Percentiles rank a stretch among this genome's conserved stretches.
Evolutionary conservation across 2,113 vertebrate genomes (phyloP).

Genomic region (Spea multiplicata): DNA sequence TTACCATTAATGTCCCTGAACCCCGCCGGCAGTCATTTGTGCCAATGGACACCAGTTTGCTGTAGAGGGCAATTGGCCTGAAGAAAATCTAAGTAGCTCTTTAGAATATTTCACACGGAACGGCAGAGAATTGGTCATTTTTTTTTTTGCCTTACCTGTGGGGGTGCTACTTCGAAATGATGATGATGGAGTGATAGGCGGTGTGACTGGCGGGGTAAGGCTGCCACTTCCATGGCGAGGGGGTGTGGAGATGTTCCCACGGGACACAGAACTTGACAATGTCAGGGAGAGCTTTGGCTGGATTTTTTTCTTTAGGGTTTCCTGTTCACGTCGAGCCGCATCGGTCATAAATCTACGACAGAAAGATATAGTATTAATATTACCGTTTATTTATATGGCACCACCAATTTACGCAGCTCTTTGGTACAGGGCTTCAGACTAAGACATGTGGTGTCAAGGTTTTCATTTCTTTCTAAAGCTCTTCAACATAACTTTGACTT

Average conservation of each 20-base stretch:
- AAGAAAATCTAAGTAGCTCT: no score
- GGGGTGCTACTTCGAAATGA: slow-evolving; percentile 96
- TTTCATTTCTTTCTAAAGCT: no score
- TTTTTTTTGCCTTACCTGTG: slow-evolving; percentile 75
- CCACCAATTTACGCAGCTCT: no score
- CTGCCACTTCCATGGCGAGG: slow-evolving; percentile 92
- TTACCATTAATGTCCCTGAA: no score
- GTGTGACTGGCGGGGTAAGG: slow-evolving; percentile 97
- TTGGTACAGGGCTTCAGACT: neutral
- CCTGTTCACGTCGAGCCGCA: slow-evolving; percentile 90
- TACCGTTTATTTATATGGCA: neutral
- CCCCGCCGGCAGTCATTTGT: no score
- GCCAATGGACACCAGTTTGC: no score
- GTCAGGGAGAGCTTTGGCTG: slow-evolving; percentile 92
- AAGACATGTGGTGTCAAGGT: no score
- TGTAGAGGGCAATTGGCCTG: no score
- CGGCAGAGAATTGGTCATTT: no score
- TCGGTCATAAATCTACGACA: slow-evolving; percentile 93
- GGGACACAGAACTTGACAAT: slow-evolving; percentile 81
- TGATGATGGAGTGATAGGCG: slow-evolving; percentile 95
- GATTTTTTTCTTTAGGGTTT: slow-evolving; percentile 89
- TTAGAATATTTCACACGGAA: no score
- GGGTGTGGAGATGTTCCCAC: slow-evolving; percentile 87
- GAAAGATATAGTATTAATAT: neutral
- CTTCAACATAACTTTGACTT: no score